phyloP scores from a whole-genome alignment of 2,797 vertebrate species.

The Oophaga sylvatica region DNA sequence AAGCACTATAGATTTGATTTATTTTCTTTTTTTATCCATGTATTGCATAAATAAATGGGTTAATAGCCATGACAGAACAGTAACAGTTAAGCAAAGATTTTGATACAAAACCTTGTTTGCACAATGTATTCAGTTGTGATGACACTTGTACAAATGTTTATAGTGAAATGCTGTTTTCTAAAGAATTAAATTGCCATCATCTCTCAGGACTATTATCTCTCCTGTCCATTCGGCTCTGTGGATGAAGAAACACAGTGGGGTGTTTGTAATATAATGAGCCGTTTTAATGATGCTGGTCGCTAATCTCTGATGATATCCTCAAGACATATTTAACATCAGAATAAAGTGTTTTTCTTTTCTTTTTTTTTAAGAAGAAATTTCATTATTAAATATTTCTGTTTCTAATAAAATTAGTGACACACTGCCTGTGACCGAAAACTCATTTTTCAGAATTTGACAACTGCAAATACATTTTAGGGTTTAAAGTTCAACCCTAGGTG shows the following conservation, averaged over 20 bases:
- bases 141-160: conserved; percentile 46
- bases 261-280: conserved; percentile 51
- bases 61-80: too few relatives aligned
- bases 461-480: background rate
- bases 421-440: background rate
- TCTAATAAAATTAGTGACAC: conserved; percentile 26
- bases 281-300: conserved; percentile 37
- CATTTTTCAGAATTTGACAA: background rate
- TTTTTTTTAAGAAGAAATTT: conserved; percentile 6
- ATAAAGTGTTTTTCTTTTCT: conserved; percentile 10
- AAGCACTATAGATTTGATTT: background rate
- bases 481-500: background rate
- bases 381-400: conserved; percentile 39
- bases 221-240: conserved; percentile 32
- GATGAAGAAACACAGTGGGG: conserved; percentile 39
- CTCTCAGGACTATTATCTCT: conserved; percentile 54
- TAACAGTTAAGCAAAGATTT: conserved; percentile 9
- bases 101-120: conserved; percentile 25
- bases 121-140: conserved; percentile 19
- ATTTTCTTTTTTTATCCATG: background rate
- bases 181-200: conserved; percentile 40
- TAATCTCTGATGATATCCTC: conserved; percentile 51
- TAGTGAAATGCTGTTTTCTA: conserved; percentile 34
- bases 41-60: conserved; percentile 8
- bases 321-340: conserved; percentile 36